Percentiles rank a stretch among this genome's conserved stretches.
Conservation (phyloP, 2,888 invertebrate genomes). For the Diogma glabrata region DNA sequence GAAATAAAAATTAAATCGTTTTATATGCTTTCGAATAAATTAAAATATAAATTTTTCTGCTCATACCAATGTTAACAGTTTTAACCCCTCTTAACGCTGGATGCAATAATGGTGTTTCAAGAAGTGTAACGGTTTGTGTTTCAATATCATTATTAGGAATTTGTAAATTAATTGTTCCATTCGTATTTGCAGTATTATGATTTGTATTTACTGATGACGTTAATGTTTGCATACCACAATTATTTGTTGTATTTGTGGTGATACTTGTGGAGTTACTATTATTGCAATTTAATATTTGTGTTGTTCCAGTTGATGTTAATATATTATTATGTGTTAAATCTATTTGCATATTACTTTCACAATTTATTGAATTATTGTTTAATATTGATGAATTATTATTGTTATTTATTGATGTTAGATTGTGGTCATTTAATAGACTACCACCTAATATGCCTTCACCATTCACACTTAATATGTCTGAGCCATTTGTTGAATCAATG, state of each 20-base stretch:
- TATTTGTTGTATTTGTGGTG: constrained; percentile 2
- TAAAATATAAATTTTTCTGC: too few relatives aligned
- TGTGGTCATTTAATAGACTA: background rate
- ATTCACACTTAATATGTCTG: too few relatives aligned
- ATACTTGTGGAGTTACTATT: constrained; percentile 1
- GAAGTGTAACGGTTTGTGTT: constrained; percentile 31
- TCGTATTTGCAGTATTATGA: background rate
- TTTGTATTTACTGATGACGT: background rate
- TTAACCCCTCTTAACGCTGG: constrained; percentile 56
- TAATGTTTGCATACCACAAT: background rate
- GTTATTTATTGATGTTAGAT: background rate
- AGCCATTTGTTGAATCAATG: constrained; percentile 3
- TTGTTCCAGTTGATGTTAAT: too few relatives aligned
- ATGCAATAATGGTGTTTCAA: constrained; percentile 41
- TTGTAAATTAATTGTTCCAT: constrained; percentile 21
- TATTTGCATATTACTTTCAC: constrained; percentile 4
- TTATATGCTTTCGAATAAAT: background rate
- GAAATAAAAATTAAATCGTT: background rate
- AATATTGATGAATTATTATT: background rate
- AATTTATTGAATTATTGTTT: background rate
- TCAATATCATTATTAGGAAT: constrained; percentile 28
- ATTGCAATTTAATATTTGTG: background rate
- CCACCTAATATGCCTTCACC: constrained; percentile 5
- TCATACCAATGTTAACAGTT: constrained; percentile 40
- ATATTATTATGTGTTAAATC: background rate